Evolutionary conservation across 2,797 vertebrate species (phyloP).

Genomic region (Tangara arthus): DNA sequence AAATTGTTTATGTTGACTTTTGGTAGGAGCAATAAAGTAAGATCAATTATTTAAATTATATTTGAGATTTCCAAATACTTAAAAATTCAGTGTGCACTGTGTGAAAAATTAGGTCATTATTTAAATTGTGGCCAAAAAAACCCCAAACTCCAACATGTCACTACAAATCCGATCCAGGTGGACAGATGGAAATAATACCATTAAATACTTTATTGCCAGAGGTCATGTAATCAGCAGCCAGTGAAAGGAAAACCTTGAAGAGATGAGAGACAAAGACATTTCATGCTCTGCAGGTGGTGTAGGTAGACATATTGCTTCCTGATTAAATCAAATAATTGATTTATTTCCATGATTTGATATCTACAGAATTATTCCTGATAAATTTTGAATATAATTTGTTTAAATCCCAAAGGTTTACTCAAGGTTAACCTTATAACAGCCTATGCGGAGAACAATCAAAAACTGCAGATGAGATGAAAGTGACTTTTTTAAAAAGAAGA

Average conservation of each 20-base stretch:
- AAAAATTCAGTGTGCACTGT: neutral
- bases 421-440: neutral
- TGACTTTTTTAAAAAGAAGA: neutral
- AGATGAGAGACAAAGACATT: neutral
- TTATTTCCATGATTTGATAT: neutral
- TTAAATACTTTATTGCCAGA: slow-evolving; percentile 27
- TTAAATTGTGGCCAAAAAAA: neutral
- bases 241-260: neutral
- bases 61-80: neutral
- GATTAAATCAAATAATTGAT: neutral
- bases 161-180: neutral
- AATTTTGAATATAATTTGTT: neutral
- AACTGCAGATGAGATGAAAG: neutral
- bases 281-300: neutral
- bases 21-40: neutral
- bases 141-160: neutral
- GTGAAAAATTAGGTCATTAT: slow-evolving; percentile 11
- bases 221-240: neutral
- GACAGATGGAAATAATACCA: slow-evolving; percentile 49
- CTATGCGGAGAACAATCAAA: neutral
- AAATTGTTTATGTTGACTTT: neutral
- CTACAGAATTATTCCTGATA: neutral
- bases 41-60: neutral
- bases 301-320: neutral
- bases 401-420: neutral